Evolutionary conservation across 2,113 vertebrate species (phyloP), one percentile per base, ranked within the genome.

Genomic region (Zingel zingel): DNA sequence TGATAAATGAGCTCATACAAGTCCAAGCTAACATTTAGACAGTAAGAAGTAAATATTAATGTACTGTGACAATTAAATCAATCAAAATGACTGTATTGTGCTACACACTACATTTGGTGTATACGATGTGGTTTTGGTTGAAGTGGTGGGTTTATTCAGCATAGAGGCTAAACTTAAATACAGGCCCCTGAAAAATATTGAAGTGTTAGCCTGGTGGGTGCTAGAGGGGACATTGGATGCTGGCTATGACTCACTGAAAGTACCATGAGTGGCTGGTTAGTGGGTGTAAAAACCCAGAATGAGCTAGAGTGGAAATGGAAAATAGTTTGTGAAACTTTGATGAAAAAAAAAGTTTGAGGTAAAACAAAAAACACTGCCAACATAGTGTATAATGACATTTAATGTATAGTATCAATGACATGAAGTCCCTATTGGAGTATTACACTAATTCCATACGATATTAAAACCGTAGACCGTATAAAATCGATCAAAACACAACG

Each of bases 1-100:
- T 57, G 23, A 75, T 51, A 25, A n/a, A 76, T n/a, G 50, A 70
- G 7, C 14, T 58, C 6, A 19, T 15, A 18, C 30, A 15, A 70
- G 11, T 43, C 45, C 14, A 53, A 65, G 19, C 11, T 23, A 58
- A 54, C 21, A 78, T 78, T 56, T 63, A 36, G 48, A 72, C 27
- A 18, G 48, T 54, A 43, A 11, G 6, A 16, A 69, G 68, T 62
- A 81, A 81, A 81, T 36, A 69, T 51, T 23, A 43, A 53, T 45
- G 25, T 36, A 27, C 23, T 39, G n/a, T 9, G 0, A 50, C 10
- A 14, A 70, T 19, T 58, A 30, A 65, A 76, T 61, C 5, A 63
- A 57, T 21, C 13, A 51, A 21, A 71, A 33, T 5, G 16, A 9
- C 36, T 63, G n/a, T 30, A 23, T 30, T 62, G 36, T 50, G 61